A percentile compares a stretch with the other conserved stretches of the same genome.
phyloP scores from a whole-genome alignment of 2,888 invertebrate species.

The Temnothorax ravouxi region DNA sequence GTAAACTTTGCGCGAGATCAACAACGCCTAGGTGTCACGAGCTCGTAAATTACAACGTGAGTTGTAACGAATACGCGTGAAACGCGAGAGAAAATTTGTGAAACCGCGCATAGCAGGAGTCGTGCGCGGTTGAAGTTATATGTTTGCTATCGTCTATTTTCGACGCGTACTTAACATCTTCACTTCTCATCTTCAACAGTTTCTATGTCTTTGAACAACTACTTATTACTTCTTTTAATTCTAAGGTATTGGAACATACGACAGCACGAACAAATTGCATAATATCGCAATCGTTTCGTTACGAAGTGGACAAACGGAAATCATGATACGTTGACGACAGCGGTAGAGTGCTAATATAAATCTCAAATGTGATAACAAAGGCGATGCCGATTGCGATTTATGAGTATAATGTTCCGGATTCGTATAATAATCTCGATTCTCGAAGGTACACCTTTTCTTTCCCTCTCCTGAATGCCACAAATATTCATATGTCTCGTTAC shows the following conservation, averaged over 20 bases:
- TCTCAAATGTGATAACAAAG: conserved; percentile 25
- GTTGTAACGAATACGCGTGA: neutral
- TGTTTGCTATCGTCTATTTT: conserved; percentile 10
- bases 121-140: neutral
- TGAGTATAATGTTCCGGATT: neutral
- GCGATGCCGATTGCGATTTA: neutral
- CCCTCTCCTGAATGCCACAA: neutral
- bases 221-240: neutral
- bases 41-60: neutral
- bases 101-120: neutral
- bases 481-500: conserved; percentile 25
- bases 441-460: conserved; percentile 4
- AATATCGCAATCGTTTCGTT: conserved; percentile 7
- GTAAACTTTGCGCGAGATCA: too few species aligned
- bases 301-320: neutral
- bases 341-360: neutral
- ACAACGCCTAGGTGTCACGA: too few species aligned
- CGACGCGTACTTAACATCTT: conserved; percentile 36
- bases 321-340: neutral
- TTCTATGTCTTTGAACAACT: neutral
- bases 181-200: neutral
- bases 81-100: neutral
- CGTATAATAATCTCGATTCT: neutral
- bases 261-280: conserved; percentile 7
- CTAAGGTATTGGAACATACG: neutral